phyloP scores from a whole-genome alignment of 2,888 invertebrate species.

The Oscheius sp. region DNA sequence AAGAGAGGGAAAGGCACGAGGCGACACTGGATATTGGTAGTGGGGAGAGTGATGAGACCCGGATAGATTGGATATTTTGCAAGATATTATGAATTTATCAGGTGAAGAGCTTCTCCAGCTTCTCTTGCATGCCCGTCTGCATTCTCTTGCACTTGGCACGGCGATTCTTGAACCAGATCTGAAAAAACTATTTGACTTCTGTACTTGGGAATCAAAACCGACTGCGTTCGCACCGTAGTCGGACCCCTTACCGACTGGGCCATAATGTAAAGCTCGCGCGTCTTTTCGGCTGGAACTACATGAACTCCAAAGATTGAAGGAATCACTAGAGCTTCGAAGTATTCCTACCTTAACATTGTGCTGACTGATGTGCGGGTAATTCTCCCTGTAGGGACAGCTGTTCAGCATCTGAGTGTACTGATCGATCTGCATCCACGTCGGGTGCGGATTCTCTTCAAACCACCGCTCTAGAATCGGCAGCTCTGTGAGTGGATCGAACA shows the following conservation, averaged over 20 bases:
- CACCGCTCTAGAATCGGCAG: conserved; percentile 81
- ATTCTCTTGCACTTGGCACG: conserved; percentile 96
- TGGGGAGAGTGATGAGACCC: conserved; percentile 15
- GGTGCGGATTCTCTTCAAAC: conserved; percentile 97
- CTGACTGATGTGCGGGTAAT: conserved; percentile 96
- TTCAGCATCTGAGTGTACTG: conserved; percentile 98
- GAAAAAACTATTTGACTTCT: background rate
- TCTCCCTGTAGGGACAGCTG: conserved; percentile 91
- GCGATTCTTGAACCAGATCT: conserved; percentile 87
- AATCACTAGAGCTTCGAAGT: background rate
- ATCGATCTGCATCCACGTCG: conserved; percentile 94
- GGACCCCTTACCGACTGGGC: too few species aligned
- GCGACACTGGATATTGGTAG: conserved; percentile 12
- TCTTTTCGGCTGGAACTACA: too few species aligned
- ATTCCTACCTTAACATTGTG: conserved; percentile 87
- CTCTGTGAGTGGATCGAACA: conserved; percentile 98
- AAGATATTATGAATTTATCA: conserved; percentile 16
- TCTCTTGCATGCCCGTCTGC: conserved; percentile 58
- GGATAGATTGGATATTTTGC: conserved; percentile 29
- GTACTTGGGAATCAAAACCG: background rate
- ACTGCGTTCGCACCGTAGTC: background rate
- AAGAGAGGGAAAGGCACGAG: conserved; percentile 11
- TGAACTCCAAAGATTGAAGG: too few species aligned
- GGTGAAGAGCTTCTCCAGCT: conserved; percentile 41
- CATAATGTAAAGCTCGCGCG: too few species aligned